These are phyloP conservation scores for Proteles cristata DNA, from an alignment of 2,113 vertebrate species.

Conservation along the genomic window DNA sequence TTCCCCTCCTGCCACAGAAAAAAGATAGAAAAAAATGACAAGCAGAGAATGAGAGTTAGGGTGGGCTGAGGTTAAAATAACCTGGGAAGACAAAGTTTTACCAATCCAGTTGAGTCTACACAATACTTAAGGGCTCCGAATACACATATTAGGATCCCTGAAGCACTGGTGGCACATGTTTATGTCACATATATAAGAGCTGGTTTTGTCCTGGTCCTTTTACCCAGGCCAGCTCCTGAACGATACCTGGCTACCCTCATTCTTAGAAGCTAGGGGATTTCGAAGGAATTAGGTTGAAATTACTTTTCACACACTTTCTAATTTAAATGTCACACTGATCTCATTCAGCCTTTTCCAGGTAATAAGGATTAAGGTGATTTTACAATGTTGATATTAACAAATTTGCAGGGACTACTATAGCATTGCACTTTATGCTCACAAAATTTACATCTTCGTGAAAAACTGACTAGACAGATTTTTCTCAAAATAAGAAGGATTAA, in stretches of 20 bases:
- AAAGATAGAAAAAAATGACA: not conserved
- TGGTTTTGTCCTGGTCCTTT: not conserved
- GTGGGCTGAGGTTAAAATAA: not conserved
- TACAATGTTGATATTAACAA: not conserved
- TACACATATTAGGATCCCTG: not conserved
- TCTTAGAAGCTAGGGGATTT: not conserved
- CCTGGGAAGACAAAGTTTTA: not conserved
- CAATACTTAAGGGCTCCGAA: not conserved
- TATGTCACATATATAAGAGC: not conserved
- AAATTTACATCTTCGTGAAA: not conserved
- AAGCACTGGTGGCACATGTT: not conserved
- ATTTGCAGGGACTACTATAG: not conserved
- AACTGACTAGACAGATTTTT: not conserved
- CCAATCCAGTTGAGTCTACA: not conserved
- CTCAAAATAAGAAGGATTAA: not conserved
- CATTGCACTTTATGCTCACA: not conserved
- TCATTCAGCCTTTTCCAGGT: not conserved
- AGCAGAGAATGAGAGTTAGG: not conserved
- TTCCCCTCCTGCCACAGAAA: not conserved
- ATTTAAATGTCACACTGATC: not conserved
- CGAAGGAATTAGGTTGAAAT: not conserved
- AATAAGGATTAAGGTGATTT: not conserved
- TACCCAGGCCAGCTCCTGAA: not conserved
- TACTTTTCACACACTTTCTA: slow-evolving; percentile 1
- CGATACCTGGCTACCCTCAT: not conserved